Conservation (phyloP, 2,797 vertebrate genomes). For the Florisuga fusca region DNA sequence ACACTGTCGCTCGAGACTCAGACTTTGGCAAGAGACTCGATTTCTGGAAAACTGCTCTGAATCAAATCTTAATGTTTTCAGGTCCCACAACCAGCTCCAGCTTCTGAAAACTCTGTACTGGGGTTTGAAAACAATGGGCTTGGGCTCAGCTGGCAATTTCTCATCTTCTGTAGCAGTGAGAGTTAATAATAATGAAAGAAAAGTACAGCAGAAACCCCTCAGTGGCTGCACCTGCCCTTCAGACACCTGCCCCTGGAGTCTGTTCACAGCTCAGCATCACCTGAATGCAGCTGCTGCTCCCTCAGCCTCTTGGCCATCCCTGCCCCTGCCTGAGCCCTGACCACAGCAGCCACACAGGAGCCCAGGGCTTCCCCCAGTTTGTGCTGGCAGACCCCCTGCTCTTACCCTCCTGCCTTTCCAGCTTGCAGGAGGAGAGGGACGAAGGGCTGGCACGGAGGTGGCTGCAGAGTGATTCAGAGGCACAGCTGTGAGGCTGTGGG, state of each 20-base stretch:
- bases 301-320: fast-evolving
- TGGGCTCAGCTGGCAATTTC: not conserved
- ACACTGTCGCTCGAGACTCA: fast-evolving
- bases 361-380: fast-evolving
- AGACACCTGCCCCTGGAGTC: fast-evolving
- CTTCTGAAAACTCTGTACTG: not conserved
- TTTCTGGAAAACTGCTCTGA: not conserved
- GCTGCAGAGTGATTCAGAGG: constrained; percentile 30
- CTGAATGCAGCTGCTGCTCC: not conserved
- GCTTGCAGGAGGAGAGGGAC: not conserved
- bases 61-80: not conserved
- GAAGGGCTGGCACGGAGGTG: not conserved
- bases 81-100: not conserved
- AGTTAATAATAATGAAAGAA: not conserved
- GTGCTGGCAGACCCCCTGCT: not conserved
- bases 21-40: not conserved
- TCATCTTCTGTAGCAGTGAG: not conserved
- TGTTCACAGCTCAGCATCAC: fast-evolving
- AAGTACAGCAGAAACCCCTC: not conserved
- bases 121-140: not conserved
- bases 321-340: no score
- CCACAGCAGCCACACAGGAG: not conserved
- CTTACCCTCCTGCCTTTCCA: not conserved
- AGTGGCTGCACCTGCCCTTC: not conserved
- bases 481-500: constrained; percentile 67